These are phyloP conservation scores for Enoplosus armatus DNA, from an alignment of 2,797 vertebrate species.

Conservation along the genomic window DNA sequence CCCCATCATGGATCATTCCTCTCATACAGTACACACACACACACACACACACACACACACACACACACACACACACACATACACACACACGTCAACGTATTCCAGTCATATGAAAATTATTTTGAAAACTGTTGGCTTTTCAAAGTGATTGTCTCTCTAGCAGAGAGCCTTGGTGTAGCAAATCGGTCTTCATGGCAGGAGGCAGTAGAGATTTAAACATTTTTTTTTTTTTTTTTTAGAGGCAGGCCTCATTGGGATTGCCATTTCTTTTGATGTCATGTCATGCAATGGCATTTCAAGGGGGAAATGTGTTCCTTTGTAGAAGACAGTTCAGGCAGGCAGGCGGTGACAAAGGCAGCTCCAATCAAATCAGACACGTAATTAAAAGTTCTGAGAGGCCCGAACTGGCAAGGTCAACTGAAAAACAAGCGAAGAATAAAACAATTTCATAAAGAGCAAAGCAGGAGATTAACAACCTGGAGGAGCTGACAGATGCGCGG, in stretches of 20 bases:
- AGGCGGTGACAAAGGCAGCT: constrained; percentile 61
- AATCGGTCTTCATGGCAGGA: constrained; percentile 66
- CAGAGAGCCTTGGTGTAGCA: constrained; percentile 44
- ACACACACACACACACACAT: too few relatives aligned
- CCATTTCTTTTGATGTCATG: constrained; percentile 77
- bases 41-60: too few relatives aligned
- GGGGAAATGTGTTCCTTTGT: constrained; percentile 61
- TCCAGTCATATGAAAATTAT: constrained; percentile 64
- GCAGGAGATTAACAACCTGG: constrained; percentile 47
- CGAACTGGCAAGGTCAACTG: constrained; percentile 62
- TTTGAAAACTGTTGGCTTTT: constrained; percentile 65
- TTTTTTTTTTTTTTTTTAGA: constrained; percentile 27
- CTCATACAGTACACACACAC: constrained; percentile 23
- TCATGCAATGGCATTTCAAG: constrained; percentile 75
- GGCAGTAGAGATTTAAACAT: constrained; percentile 49
- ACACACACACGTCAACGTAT: constrained; percentile 40
- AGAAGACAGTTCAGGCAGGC: constrained; percentile 49
- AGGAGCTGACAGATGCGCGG: constrained; percentile 28
- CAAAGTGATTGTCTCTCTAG: constrained; percentile 60
- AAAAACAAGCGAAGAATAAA: constrained; percentile 45
- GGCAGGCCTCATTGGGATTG: constrained; percentile 67
- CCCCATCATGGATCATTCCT: constrained; percentile 31
- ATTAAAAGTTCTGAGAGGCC: constrained; percentile 73
- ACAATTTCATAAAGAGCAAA: constrained; percentile 37
- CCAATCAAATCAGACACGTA: constrained; percentile 69